Conservation (phyloP, 2,888 invertebrate genomes). For the Coelinius sp. region DNA sequence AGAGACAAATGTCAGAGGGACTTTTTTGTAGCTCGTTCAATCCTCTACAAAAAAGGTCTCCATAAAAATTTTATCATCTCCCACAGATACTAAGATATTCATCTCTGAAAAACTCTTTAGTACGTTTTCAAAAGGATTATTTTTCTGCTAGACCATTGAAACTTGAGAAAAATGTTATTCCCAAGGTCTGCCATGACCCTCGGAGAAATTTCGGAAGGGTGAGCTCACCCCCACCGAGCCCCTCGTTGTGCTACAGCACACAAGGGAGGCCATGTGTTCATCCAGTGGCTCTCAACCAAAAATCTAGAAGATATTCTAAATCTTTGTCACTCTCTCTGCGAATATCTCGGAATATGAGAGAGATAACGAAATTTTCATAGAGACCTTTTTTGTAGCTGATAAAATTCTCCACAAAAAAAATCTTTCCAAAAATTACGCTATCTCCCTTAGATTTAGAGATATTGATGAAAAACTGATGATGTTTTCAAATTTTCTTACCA, state of each 20-base stretch:
- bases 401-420: too few relatives aligned
- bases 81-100: background rate
- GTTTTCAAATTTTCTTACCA: conserved; percentile 60
- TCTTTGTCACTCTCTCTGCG: too few relatives aligned
- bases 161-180: background rate
- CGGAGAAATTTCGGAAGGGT: background rate
- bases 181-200: background rate
- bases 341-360: background rate
- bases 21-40: background rate
- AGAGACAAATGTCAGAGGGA: too few relatives aligned
- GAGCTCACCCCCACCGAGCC: conserved; percentile 14
- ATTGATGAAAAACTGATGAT: too few relatives aligned
- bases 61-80: too few relatives aligned
- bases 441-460: too few relatives aligned
- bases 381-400: too few relatives aligned
- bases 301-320: too few relatives aligned
- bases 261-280: conserved; percentile 10
- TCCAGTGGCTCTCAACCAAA: conserved; percentile 10
- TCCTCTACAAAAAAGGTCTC: background rate
- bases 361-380: too few relatives aligned
- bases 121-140: background rate
- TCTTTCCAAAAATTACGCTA: too few relatives aligned
- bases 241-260: background rate
- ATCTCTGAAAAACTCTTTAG: too few relatives aligned
- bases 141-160: background rate